Base-by-base conservation (phyloP, 2,888 invertebrate genomes). In the Chironomus tentans region DNA sequence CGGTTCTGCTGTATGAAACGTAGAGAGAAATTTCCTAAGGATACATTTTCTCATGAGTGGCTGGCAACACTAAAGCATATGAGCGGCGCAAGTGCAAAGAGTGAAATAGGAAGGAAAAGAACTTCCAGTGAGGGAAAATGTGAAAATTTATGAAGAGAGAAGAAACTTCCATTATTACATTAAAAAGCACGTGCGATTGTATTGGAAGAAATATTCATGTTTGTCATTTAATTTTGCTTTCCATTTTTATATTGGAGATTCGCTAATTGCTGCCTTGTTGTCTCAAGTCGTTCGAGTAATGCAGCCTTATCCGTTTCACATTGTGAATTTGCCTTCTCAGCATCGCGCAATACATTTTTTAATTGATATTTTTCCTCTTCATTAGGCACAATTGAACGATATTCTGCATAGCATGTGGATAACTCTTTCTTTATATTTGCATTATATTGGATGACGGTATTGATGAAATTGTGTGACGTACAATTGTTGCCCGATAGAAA, bases 321-420 rank as follows among this genome's bases (percentile, higher is more conserved):
- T 71, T 50, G 22, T 46, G 28, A 28, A 18, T 50, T 56, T 12
- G 71, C 71, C 56, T 71, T 71, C 4, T 71, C 71, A 3, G 50
- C 56, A 50, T 71, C 56, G 5, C 56, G 50, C n/a, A 71, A 24
- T 18, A 71, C 28, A 56, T 24, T 71, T 24, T 56, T 71, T n/a
- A 50, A 24, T 50, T 28, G 50, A 56, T 24, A 71, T 22, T 56
- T 71, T 24, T 71, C 71, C n/a, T 71, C 71, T 15, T 71, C 71
- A 47, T 71, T 47, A 12, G 71, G 71, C 12, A 71, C 56, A 50
- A 71, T 56, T n/a, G 56, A 22, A 15, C 71, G 50, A 21, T 56
- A 56, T 56, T 50, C 56, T 28, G 50, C 22, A 56, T 56, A 71
- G 15, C 71, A 71, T 15, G 13, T 2, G 4, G 56, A 22, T 13